Conservation (phyloP, 2,888 invertebrate species). For the Cenopis cana region DNA sequence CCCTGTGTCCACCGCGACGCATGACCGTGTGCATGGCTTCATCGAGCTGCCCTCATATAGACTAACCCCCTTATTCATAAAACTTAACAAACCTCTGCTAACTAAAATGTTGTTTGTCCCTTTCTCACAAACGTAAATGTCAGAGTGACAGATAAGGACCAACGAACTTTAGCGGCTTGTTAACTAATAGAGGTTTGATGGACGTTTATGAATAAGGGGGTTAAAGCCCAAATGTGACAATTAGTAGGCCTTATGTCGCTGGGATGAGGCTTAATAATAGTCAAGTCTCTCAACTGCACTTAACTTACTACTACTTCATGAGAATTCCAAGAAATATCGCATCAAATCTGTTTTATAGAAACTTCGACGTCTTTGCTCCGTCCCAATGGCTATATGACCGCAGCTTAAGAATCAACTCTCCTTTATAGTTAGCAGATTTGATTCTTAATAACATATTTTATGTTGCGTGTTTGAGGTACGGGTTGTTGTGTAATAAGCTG, state of each 20-base stretch:
- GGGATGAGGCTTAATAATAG: too few species aligned
- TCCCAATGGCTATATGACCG: constrained; percentile 1
- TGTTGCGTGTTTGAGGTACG: constrained; percentile 29
- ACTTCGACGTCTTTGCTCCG: not conserved
- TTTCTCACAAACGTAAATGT: too few species aligned
- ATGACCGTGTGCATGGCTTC: constrained; percentile 38
- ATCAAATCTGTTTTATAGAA: not conserved
- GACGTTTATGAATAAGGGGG: too few species aligned
- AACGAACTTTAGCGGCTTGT: too few species aligned
- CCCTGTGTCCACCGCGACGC: constrained; percentile 6
- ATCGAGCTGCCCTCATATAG: not conserved
- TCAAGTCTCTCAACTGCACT: too few species aligned
- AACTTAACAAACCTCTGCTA: not conserved
- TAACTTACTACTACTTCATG: too few species aligned
- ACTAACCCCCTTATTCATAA: too few species aligned
- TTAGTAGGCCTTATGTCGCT: too few species aligned
- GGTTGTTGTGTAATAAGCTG: constrained; percentile 1
- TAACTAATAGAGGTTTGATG: too few species aligned
- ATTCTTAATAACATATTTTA: constrained; percentile 17
- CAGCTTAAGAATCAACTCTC: constrained; percentile 19
- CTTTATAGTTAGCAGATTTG: constrained; percentile 18
- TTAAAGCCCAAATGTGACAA: too few species aligned
- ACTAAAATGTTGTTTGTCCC: too few species aligned
- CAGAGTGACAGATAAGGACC: too few species aligned
- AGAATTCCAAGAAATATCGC: not conserved